These are phyloP conservation scores for Drosophila emarginata DNA, from an alignment of 2,888 invertebrate genomes.

Conservation along the genomic window DNA sequence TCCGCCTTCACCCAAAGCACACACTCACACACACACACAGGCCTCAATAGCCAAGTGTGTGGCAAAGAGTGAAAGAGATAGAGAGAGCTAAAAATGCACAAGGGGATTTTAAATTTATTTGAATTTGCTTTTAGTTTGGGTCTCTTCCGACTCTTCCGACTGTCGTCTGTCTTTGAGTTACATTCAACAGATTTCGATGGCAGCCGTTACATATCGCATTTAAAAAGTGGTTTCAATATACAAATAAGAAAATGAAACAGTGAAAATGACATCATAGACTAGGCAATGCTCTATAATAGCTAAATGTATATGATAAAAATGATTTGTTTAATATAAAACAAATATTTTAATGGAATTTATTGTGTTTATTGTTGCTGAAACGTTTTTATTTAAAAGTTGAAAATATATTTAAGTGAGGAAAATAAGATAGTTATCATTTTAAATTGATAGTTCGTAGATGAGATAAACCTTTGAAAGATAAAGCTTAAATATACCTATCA, in stretches of 20 bases:
- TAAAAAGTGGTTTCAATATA: slow-evolving; percentile 72
- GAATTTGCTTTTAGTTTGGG: slow-evolving; percentile 78
- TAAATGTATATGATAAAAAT: background rate
- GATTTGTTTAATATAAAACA: background rate
- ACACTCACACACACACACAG: slow-evolving; percentile 21
- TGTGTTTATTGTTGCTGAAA: too few species aligned
- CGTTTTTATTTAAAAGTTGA: too few species aligned
- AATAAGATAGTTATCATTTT: too few species aligned
- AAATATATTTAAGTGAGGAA: too few species aligned
- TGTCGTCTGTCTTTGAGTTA: slow-evolving; percentile 40
- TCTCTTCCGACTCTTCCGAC: slow-evolving; percentile 16
- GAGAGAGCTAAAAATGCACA: slow-evolving; percentile 75
- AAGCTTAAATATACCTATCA: too few species aligned
- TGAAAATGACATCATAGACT: background rate
- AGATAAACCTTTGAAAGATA: too few species aligned
- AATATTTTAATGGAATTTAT: too few species aligned
- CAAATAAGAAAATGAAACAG: slow-evolving; percentile 35
- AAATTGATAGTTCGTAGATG: too few species aligned
- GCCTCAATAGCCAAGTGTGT: slow-evolving; percentile 26
- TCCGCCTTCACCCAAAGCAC: slow-evolving; percentile 12
- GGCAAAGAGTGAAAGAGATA: slow-evolving; percentile 10
- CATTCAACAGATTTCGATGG: slow-evolving; percentile 76
- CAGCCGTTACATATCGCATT: slow-evolving; percentile 73
- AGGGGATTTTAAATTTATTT: slow-evolving; percentile 77
- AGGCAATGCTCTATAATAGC: background rate